Evolutionary conservation across 35 echinoderm and acorn worm species (phyloP).

Genomic region (Heliocidaris tuberculata): DNA sequence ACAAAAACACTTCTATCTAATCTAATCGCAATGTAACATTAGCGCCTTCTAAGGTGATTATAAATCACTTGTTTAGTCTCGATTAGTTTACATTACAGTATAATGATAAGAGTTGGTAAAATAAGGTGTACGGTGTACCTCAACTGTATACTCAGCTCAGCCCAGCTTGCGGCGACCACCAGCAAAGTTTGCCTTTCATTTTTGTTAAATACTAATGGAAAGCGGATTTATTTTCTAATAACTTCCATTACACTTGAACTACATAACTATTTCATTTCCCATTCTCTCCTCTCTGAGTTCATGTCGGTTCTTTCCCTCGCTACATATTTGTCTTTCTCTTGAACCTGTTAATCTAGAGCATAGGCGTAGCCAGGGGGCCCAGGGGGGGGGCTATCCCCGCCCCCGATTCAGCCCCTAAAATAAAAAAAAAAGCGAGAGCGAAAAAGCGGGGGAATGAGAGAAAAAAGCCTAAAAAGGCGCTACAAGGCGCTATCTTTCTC

Average conservation of each 20-base stretch:
- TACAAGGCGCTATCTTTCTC: no score
- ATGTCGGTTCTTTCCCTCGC: not conserved
- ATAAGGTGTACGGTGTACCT: no score
- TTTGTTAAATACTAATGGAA: no score
- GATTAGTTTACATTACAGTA: not conserved
- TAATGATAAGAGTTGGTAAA: not conserved
- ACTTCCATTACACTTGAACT: not conserved
- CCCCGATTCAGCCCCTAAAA: no score
- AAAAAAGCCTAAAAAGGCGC: no score
- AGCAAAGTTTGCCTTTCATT: no score
- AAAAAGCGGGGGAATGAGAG: no score
- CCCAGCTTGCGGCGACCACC: no score
- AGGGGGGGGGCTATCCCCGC: no score
- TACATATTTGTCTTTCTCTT: not conserved
- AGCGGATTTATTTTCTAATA: not conserved
- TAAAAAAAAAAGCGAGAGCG: no score
- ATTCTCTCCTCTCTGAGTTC: not conserved
- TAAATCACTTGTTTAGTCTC: not conserved
- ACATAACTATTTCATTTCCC: not conserved
- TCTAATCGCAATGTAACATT: not conserved
- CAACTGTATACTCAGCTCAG: no score
- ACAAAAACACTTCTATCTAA: not conserved
- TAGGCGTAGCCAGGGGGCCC: no score
- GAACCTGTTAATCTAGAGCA: not conserved
- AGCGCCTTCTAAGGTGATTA: not conserved